Percentiles rank a stretch among this genome's conserved stretches.
Conservation (phyloP, 2,113 vertebrate species). For the Mandrillus leucophaeus region DNA sequence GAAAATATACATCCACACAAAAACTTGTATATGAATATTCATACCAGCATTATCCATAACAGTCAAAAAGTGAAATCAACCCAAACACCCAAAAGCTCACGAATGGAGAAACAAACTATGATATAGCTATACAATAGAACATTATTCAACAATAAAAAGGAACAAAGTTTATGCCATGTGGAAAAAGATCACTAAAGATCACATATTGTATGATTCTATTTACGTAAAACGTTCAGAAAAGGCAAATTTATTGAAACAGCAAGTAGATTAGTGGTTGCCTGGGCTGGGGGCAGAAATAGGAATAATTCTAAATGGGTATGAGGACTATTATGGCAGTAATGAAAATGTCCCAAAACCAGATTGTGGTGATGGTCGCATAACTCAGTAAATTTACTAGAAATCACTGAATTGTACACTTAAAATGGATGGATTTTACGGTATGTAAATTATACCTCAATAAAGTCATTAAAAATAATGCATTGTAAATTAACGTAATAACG, state of each 20-base stretch:
- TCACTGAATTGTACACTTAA: neutral
- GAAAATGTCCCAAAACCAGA: neutral
- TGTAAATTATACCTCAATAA: neutral
- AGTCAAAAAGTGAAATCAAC: neutral
- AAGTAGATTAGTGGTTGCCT: neutral
- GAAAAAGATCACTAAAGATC: neutral
- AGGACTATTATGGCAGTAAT: neutral
- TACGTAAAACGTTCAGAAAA: neutral
- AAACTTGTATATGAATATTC: neutral
- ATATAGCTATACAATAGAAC: neutral
- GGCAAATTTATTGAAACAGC: neutral
- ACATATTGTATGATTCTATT: neutral
- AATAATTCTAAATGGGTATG: neutral
- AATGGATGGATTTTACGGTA: neutral
- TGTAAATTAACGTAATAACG: neutral
- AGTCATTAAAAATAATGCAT: neutral
- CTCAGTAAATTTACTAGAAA: neutral
- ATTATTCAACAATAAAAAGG: neutral
- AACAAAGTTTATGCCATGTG: neutral
- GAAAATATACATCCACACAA: neutral
- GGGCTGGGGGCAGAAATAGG: neutral
- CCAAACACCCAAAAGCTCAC: neutral
- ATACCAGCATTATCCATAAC: neutral
- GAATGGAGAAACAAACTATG: neutral
- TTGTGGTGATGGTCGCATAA: neutral